Conservation (phyloP, 2,888 invertebrate species). For the Apamea crenata region DNA sequence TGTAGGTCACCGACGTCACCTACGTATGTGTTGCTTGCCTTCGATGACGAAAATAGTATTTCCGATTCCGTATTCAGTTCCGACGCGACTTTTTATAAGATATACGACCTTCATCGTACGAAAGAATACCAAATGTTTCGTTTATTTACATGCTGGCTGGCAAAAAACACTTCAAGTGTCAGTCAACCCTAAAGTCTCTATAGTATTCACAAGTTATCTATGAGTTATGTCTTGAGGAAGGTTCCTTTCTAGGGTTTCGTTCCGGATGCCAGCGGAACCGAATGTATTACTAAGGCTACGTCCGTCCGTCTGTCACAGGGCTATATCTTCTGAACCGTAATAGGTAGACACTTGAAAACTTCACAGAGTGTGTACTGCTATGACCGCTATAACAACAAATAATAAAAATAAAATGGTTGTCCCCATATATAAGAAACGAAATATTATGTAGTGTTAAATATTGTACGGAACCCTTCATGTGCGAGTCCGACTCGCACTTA, state of each 20-base stretch:
- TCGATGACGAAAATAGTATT: slow-evolving; percentile 44
- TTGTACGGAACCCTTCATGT: background rate
- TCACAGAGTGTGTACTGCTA: background rate
- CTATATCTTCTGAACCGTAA: background rate
- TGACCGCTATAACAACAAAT: background rate
- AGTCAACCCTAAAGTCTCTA: slow-evolving; percentile 39
- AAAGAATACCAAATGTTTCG: slow-evolving; percentile 27
- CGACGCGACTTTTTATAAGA: slow-evolving; percentile 17
- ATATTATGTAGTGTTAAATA: background rate
- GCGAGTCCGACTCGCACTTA: background rate
- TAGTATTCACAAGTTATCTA: slow-evolving; percentile 22
- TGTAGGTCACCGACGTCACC: background rate
- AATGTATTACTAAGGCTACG: background rate
- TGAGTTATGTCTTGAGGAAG: slow-evolving; percentile 26
- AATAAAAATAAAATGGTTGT: background rate
- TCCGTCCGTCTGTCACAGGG: background rate
- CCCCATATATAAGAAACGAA: background rate
- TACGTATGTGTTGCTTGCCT: slow-evolving; percentile 30
- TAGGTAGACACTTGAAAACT: background rate
- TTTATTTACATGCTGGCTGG: slow-evolving; percentile 33
- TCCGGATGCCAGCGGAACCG: background rate
- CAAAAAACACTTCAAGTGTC: slow-evolving; percentile 32
- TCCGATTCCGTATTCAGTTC: slow-evolving; percentile 49
- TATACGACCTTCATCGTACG: slow-evolving; percentile 42
- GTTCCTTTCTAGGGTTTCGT: background rate